Percentiles rank a stretch among this genome's conserved stretches.
Conservation (phyloP, 2,113 vertebrate genomes). For the Suncus etruscus region DNA sequence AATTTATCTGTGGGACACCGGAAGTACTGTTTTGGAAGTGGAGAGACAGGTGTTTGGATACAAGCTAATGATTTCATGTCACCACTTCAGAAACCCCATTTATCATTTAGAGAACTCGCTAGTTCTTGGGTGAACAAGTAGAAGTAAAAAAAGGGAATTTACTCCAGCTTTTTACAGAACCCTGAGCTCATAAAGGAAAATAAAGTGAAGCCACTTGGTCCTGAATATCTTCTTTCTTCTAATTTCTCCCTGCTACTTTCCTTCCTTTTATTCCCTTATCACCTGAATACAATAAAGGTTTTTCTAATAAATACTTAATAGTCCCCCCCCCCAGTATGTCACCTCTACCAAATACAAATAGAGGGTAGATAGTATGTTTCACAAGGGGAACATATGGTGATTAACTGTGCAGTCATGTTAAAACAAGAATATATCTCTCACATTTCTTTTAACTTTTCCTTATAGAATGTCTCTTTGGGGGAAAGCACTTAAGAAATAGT, state of each 20-base stretch:
- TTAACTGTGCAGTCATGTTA: not conserved
- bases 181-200: not conserved
- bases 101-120: not conserved
- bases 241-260: not conserved
- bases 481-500: not conserved
- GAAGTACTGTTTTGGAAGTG: slow-evolving; percentile 17
- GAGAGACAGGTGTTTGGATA: slow-evolving; percentile 3
- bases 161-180: not conserved
- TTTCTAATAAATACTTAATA: not conserved
- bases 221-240: no score
- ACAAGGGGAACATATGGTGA: not conserved
- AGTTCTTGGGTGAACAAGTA: not conserved
- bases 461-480: not conserved
- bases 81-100: not conserved
- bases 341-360: not conserved
- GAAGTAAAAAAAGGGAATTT: not conserved
- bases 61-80: not conserved
- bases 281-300: not conserved
- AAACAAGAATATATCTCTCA: not conserved
- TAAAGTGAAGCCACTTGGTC: not conserved
- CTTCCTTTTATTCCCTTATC: not conserved
- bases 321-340: not conserved
- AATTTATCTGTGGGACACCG: slow-evolving; percentile 22
- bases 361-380: not conserved
- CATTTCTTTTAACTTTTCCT: not conserved